A percentile compares a stretch with the other conserved stretches of the same genome.
Evolutionary conservation across 2,888 invertebrate species (phyloP).

Genomic region (Lapara coniferarum): DNA sequence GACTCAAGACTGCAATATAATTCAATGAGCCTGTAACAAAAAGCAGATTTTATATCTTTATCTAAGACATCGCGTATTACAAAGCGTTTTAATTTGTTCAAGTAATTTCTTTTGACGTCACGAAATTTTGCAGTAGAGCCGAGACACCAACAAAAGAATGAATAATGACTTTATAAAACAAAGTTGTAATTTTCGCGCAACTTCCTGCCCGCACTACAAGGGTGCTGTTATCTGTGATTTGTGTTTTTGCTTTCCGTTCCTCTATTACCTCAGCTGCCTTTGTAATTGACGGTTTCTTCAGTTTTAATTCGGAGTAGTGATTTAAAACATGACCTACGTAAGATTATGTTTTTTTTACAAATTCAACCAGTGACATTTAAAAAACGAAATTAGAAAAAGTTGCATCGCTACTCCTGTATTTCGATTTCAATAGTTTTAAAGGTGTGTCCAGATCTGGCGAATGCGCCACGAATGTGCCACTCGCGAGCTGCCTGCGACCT

Average conservation of each 20-base stretch:
- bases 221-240: slow-evolving; percentile 68
- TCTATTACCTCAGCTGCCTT: slow-evolving; percentile 26
- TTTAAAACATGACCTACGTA: no score
- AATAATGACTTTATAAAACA: slow-evolving; percentile 78
- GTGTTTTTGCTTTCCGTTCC: slow-evolving; percentile 60
- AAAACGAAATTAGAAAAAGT: no score
- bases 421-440: not conserved
- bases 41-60: slow-evolving; percentile 2
- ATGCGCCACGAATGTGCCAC: no score
- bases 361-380: no score
- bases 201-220: slow-evolving; percentile 66
- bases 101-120: slow-evolving; percentile 76
- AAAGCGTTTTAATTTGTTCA: slow-evolving; percentile 69
- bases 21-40: slow-evolving; percentile 21
- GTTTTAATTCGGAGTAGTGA: not conserved
- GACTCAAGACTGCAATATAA: not conserved
- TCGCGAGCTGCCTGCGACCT: no score
- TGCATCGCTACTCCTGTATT: not conserved
- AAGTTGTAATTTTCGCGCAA: slow-evolving; percentile 75
- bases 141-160: slow-evolving; percentile 78
- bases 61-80: slow-evolving; percentile 30
- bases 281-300: slow-evolving; percentile 27
- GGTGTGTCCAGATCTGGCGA: no score
- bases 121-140: slow-evolving; percentile 72
- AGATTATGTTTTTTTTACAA: no score